These are phyloP conservation scores for Drosophila hamatofila DNA, from an alignment of 2,888 invertebrate species.

Conservation along the genomic window DNA sequence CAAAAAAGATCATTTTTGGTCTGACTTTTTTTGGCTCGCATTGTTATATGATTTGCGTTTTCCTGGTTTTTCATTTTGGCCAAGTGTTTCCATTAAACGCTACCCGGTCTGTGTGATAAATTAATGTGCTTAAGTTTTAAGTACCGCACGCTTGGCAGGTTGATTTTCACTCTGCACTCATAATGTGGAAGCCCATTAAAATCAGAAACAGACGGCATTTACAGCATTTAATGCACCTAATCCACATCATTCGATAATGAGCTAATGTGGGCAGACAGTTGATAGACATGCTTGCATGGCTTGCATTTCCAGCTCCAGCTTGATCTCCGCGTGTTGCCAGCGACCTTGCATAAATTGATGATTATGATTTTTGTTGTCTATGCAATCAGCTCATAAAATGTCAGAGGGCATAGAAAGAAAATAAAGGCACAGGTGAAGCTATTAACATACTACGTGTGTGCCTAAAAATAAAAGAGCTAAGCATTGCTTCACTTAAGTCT, in stretches of 20 bases:
- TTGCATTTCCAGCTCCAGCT: constrained; percentile 11
- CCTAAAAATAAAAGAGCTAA: constrained; percentile 21
- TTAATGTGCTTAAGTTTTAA: constrained; percentile 59
- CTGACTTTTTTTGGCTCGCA: constrained; percentile 75
- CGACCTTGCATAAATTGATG: constrained; percentile 50
- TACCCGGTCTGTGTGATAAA: constrained; percentile 30
- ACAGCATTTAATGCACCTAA: constrained; percentile 57
- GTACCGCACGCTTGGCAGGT: constrained; percentile 52
- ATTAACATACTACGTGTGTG: constrained; percentile 20
- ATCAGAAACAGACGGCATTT: constrained; percentile 33
- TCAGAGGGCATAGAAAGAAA: constrained; percentile 36
- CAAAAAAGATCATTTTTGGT: constrained; percentile 43
- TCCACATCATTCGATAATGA: constrained; percentile 66
- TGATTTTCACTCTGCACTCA: constrained; percentile 52
- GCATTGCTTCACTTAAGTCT: constrained; percentile 24
- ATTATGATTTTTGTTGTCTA: constrained; percentile 1
- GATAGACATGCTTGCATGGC: constrained; percentile 37
- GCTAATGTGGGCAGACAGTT: constrained; percentile 46
- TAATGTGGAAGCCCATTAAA: constrained; percentile 16
- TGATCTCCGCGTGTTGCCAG: constrained; percentile 4
- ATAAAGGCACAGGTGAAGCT: constrained; percentile 28
- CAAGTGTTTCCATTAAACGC: constrained; percentile 63
- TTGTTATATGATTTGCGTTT: constrained; percentile 74
- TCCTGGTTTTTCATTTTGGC: constrained; percentile 57
- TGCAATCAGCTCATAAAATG: constrained; percentile 38